These are phyloP conservation scores for Plemyria rubiginata DNA, from an alignment of 2,888 invertebrate species.

Conservation along the genomic window DNA sequence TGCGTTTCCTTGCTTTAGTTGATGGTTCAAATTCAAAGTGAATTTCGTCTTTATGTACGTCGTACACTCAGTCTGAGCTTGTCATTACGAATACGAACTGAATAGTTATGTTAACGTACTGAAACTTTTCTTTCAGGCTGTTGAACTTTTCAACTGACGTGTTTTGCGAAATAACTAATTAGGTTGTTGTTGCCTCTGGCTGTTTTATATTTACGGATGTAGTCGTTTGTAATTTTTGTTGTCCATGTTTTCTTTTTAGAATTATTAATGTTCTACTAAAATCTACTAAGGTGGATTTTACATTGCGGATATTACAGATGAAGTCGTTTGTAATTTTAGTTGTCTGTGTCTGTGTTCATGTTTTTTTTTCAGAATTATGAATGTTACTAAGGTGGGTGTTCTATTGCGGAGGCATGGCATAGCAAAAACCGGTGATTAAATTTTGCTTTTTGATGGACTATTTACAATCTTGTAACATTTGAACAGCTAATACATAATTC, in stretches of 20 bases:
- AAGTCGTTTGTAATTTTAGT: too few species aligned
- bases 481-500: conserved; percentile 22
- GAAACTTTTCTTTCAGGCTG: conserved; percentile 23
- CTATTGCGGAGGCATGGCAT: too few species aligned
- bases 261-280: too few species aligned
- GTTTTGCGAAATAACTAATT: conserved; percentile 18
- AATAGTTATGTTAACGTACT: conserved; percentile 21
- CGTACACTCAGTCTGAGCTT: conserved; percentile 17
- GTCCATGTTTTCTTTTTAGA: not conserved
- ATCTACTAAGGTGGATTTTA: too few species aligned
- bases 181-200: conserved; percentile 2
- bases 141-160: conserved; percentile 17
- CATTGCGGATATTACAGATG: too few species aligned
- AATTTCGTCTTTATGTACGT: conserved; percentile 14
- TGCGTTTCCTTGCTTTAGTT: conserved; percentile 14
- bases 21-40: conserved; percentile 15
- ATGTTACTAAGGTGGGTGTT: too few species aligned
- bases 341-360: too few species aligned
- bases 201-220: not conserved
- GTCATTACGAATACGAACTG: conserved; percentile 15
- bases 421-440: too few species aligned
- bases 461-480: conserved; percentile 14
- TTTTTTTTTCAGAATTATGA: too few species aligned
- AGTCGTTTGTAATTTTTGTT: not conserved
- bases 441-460: conserved; percentile 2